Base-by-base conservation (phyloP, 2,113 vertebrate species). In the Heterochromis multidens region DNA sequence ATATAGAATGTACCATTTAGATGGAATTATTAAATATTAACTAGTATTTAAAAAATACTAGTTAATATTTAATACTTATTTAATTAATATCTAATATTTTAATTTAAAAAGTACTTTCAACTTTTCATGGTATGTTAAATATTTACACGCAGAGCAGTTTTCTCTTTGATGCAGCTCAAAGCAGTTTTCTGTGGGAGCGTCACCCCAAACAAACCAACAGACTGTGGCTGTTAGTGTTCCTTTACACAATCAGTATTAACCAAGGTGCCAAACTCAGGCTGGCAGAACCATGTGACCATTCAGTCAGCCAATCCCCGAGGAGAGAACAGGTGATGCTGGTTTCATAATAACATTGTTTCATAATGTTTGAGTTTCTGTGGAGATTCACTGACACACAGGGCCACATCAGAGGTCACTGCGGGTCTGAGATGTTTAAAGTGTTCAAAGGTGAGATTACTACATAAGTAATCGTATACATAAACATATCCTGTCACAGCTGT, bases 261-360 rank as follows among this genome's bases (percentile, higher is more conserved):
- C 29, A 40, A 31, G 12, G 13, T 59, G 29, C 52, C 74, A 87
- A 77, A 83, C 56, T 86, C 58, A 76, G 61, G 62, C 67, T 3
- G 74, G 56, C 61, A 49, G 77, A 79, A 89, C 85, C 80, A 82
- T 84, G 74, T 80, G 62, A 89, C 78, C 87, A 83, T 86, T 91
- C 85, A 88, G 70, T 25, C 61, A 57, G 80, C 89, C 88, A 82
- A 80, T 82, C 88, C 83, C 82, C 61, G 84, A 88, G 81, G 86
- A 90, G 86, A 89, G 40, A 82, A 16, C 77, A 88, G 85, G 46
- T n/a, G 57, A 43, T 21, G 54, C 16, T 9, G 29, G 29, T 7
- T 27, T 59, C 6, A 8, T 7, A 19, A 19, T 8, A 40, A 10
- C 1, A 40, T 40, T 10, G 37, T 40, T 43, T 43, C 40, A 3